These are phyloP conservation scores for Bombycilla garrulus DNA, from an alignment of 2,113 vertebrate species.

Conservation along the genomic window DNA sequence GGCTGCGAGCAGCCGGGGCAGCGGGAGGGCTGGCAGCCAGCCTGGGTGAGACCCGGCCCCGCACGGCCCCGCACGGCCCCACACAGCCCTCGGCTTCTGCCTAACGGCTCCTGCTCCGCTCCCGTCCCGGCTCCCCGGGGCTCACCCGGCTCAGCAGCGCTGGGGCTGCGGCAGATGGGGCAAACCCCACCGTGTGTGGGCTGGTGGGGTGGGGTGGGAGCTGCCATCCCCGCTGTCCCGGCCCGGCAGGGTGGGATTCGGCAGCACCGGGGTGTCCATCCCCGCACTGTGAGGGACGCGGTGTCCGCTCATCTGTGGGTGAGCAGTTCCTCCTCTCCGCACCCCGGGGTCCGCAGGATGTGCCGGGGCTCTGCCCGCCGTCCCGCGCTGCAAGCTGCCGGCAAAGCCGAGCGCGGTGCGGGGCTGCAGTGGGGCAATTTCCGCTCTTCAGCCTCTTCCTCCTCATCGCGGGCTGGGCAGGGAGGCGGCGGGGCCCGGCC, in stretches of 20 bases:
- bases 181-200: not conserved
- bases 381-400: rapidly evolving
- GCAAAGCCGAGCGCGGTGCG: not conserved
- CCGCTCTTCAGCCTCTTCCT: not conserved
- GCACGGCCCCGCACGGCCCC: rapidly evolving
- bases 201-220: not conserved
- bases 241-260: rapidly evolving
- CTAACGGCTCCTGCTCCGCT: not conserved
- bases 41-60: rapidly evolving
- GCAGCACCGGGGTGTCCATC: not conserved
- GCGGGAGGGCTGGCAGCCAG: rapidly evolving
- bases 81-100: rapidly evolving
- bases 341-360: rapidly evolving
- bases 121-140: rapidly evolving
- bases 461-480: not conserved
- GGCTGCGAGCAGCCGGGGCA: rapidly evolving
- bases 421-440: not conserved
- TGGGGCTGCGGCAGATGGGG: rapidly evolving
- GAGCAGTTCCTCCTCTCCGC: not conserved
- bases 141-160: rapidly evolving
- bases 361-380: not conserved
- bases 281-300: rapidly evolving
- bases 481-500: not conserved
- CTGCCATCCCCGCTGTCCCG: rapidly evolving
- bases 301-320: not conserved